Base-by-base conservation (phyloP, 2,888 invertebrate species). In the Pristionchus maxplancki region DNA sequence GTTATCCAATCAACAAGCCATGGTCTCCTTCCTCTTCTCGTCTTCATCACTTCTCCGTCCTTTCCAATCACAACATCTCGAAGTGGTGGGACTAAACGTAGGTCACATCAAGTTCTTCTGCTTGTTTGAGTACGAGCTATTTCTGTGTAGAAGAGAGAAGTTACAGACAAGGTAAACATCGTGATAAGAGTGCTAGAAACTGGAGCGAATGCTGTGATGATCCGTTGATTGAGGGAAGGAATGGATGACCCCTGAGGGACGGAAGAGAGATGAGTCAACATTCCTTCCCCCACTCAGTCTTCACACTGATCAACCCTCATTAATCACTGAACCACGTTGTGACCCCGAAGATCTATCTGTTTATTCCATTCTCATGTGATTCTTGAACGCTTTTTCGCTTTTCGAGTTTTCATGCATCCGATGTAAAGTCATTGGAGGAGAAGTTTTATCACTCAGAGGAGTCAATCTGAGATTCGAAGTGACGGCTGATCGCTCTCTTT, bases 101-200 rank as follows among this genome's bases (percentile, higher is more conserved):
- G 74, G 40, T 24, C 40, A 24, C 74, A 74, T 74, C 15, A 74
- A 37, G 74, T 74, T 74, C 40, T 40, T 74, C 74, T 74, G 58
- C 74, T 74, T 74, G 74, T 74, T 74, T 74, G 74, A 74, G 31
- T 67, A 67, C 74, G 40, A 74, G 37, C 74, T 74, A 74, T 74
- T 74, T 74, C 37, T 74, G 74, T 74, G 64, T 74, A 40, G 74
- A 40, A 20, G 37, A n/a, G 37, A 37, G 37, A 74, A 37, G 37
- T 74, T 31, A 40, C 74, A 74, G 74, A 74, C 74, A 58, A 58
- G 40, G 40, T 74, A 74, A 74, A 74, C 74, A 74, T 31, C 24
- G 20, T 74, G 74, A 74, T 74, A 40, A 74, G 74, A 74, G 74
- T 74, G 40, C 74, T 74, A 40, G 74, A 74, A 74, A 74, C 74